Conservation (phyloP, 2,113 vertebrate genomes). For the Sialia sialis region DNA sequence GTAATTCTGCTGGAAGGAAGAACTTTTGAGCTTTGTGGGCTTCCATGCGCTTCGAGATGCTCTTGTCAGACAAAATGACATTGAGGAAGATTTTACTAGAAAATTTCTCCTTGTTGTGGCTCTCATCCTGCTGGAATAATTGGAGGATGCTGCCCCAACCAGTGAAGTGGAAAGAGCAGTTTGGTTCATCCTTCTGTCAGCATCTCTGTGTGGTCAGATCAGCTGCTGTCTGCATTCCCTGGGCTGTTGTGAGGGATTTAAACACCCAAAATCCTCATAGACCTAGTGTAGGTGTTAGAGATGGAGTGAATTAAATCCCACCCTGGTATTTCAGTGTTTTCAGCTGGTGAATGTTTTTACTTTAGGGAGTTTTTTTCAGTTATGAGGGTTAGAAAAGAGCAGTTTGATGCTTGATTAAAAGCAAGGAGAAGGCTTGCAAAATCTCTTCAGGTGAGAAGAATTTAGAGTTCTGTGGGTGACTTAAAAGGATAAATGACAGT, state of each 20-base stretch:
- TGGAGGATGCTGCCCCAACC: neutral
- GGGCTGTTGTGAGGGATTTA: accelerated
- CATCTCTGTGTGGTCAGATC: neutral
- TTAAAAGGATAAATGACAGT: neutral
- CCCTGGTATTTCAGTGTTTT: neutral
- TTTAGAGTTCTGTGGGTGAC: neutral
- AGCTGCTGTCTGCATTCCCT: neutral
- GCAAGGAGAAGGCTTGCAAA: neutral
- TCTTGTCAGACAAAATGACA: accelerated
- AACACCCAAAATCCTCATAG: neutral
- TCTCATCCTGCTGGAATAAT: neutral
- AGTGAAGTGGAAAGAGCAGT: neutral
- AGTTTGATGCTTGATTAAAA: neutral
- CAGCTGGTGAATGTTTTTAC: neutral
- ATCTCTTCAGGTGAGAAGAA: neutral
- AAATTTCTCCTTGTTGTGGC: accelerated
- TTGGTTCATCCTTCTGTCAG: neutral
- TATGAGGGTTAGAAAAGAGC: neutral
- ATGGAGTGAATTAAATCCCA: neutral
- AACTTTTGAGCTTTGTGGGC: neutral
- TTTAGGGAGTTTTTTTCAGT: neutral
- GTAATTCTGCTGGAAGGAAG: neutral
- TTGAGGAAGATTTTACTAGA: accelerated
- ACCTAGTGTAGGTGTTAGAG: neutral
- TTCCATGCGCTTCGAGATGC: accelerated